phyloP scores from a whole-genome alignment of 1,140 invertebrate species.

The Euwallacea fornicatus region DNA sequence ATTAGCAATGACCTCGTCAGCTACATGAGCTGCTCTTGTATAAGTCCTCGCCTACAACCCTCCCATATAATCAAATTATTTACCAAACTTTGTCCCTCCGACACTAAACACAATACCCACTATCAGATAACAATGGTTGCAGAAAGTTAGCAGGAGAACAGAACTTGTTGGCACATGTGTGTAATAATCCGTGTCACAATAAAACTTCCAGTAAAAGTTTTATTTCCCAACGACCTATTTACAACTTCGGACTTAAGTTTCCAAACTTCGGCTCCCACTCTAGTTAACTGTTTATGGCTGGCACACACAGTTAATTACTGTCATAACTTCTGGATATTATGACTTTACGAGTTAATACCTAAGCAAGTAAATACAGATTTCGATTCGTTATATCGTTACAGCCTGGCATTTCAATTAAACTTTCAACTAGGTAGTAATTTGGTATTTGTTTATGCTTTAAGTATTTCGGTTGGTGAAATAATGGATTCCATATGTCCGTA shows the following conservation, averaged over 20 bases:
- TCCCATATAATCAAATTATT: conserved; percentile 15
- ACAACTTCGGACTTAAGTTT: conserved; percentile 25
- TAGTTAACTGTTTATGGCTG: conserved; percentile 32
- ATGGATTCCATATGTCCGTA: too few relatives aligned
- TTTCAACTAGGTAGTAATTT: too few relatives aligned
- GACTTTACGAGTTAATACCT: conserved; percentile 26
- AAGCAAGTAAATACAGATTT: not conserved
- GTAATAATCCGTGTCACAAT: conserved; percentile 31
- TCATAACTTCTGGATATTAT: conserved; percentile 26
- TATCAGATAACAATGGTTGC: conserved; percentile 28
- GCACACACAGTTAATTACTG: conserved; percentile 32
- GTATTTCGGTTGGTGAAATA: too few relatives aligned
- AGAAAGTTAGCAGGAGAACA: conserved; percentile 20
- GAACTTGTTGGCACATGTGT: conserved; percentile 35
- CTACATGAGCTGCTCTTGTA: too few relatives aligned
- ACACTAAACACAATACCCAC: conserved; percentile 11
- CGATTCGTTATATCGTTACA: too few relatives aligned
- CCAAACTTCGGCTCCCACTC: conserved; percentile 18
- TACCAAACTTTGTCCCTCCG: conserved; percentile 15
- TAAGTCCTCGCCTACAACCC: too few relatives aligned
- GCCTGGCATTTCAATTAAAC: too few relatives aligned
- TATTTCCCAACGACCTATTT: conserved; percentile 24
- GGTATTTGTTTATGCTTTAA: too few relatives aligned
- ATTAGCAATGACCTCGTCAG: too few relatives aligned
- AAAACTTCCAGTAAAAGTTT: conserved; percentile 30